Conservation (phyloP, 2,888 invertebrate species). For the Rosalia funebris region DNA sequence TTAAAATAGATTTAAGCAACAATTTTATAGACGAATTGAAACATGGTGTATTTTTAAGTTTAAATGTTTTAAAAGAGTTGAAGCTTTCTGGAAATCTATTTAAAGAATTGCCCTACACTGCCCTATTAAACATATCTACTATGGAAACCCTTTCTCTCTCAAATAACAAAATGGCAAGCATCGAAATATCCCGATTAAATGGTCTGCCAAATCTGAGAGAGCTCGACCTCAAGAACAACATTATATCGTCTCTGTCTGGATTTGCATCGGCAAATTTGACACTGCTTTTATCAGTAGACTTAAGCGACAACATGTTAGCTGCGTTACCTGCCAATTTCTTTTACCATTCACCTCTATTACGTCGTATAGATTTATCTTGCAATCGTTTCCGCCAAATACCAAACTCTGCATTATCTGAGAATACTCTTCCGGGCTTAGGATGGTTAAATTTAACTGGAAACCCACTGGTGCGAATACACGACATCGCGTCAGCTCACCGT, state of each 20-base stretch:
- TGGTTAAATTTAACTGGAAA: slow-evolving; percentile 87
- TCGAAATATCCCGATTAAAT: slow-evolving; percentile 82
- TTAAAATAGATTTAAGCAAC: slow-evolving; percentile 76
- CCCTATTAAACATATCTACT: slow-evolving; percentile 78
- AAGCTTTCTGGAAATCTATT: slow-evolving; percentile 79
- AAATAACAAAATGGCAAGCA: slow-evolving; percentile 73
- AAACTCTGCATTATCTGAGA: slow-evolving; percentile 77
- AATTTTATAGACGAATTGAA: slow-evolving; percentile 76
- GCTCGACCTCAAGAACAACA: slow-evolving; percentile 79
- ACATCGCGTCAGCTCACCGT: slow-evolving; percentile 74
- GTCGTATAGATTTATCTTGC: slow-evolving; percentile 80
- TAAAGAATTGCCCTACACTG: slow-evolving; percentile 81
- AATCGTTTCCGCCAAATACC: slow-evolving; percentile 86
- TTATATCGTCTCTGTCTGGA: slow-evolving; percentile 78
- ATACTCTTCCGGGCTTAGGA: slow-evolving; percentile 76
- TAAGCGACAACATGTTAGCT: slow-evolving; percentile 79
- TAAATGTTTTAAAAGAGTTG: slow-evolving; percentile 81
- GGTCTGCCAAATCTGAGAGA: slow-evolving; percentile 79
- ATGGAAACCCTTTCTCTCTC: slow-evolving; percentile 78
- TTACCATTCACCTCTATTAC: slow-evolving; percentile 75
- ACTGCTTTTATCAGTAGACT: slow-evolving; percentile 77
- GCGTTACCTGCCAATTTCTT: slow-evolving; percentile 85
- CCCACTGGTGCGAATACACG: slow-evolving; percentile 79
- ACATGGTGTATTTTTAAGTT: slow-evolving; percentile 77
- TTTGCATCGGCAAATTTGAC: slow-evolving; percentile 81